A percentile compares a stretch with the other conserved stretches of the same genome.
These are phyloP conservation scores for Cyprinodon tularosa DNA, from an alignment of 2,113 vertebrate genomes.

Conservation along the genomic window DNA sequence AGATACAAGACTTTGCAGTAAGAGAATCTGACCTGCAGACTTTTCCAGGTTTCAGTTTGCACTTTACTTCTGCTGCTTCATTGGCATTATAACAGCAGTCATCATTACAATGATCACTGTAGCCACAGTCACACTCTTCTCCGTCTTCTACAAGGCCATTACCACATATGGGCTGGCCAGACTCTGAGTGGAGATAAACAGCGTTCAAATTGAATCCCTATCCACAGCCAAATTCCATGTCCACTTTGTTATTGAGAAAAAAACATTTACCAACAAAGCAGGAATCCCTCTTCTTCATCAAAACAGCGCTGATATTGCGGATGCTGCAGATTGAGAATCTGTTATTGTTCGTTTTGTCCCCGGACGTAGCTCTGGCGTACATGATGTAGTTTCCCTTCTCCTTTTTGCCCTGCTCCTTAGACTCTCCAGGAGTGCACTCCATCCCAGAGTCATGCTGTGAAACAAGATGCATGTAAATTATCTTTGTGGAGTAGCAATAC, in stretches of 20 bases:
- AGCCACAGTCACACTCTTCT: constrained; percentile 96
- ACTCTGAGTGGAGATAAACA: constrained; percentile 79
- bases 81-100: constrained; percentile 89
- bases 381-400: constrained; percentile 97
- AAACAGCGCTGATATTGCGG: constrained; percentile 93
- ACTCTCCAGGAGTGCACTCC: constrained; percentile 95
- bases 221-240: not conserved
- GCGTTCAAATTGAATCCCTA: constrained; percentile 39
- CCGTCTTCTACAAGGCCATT: constrained; percentile 93
- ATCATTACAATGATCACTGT: constrained; percentile 93
- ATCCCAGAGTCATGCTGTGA: constrained; percentile 94
- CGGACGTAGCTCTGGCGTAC: constrained; percentile 97
- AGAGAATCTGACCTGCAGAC: constrained; percentile 86
- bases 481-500: not conserved
- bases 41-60: constrained; percentile 84
- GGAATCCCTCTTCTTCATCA: constrained; percentile 86
- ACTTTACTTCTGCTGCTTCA: constrained; percentile 84
- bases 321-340: constrained; percentile 96
- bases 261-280: constrained; percentile 94
- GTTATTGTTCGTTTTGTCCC: constrained; percentile 97
- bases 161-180: constrained; percentile 96
- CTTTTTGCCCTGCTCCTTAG: constrained; percentile 86
- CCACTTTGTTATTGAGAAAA: not conserved
- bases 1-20: not conserved
- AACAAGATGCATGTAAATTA: constrained; percentile 22